These are phyloP conservation scores for Phycodurus eques DNA, from an alignment of 2,113 vertebrate genomes.

Conservation along the genomic window DNA sequence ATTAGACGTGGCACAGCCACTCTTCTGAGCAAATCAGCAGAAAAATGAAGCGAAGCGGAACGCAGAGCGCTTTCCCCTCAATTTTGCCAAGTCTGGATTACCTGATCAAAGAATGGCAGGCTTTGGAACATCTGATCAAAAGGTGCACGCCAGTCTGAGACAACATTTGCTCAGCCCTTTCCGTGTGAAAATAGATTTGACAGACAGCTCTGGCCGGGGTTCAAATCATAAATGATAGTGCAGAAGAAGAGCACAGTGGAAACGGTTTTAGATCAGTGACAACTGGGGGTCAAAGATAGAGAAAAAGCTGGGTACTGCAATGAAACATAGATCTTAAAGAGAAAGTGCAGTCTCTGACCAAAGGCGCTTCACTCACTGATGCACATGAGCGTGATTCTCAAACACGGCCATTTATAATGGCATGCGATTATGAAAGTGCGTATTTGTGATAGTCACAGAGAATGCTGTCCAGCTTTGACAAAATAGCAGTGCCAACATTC, in stretches of 20 bases:
- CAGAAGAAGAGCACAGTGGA: slow-evolving; percentile 17
- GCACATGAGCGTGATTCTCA: too few relatives aligned
- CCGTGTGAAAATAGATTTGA: slow-evolving; percentile 47
- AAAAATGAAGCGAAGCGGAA: slow-evolving; percentile 57
- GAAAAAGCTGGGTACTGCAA: slow-evolving; percentile 55
- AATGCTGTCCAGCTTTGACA: too few relatives aligned
- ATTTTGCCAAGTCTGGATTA: slow-evolving; percentile 63
- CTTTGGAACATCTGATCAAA: slow-evolving; percentile 62
- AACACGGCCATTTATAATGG: too few relatives aligned
- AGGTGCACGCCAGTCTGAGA: slow-evolving; percentile 54
- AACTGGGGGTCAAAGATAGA: slow-evolving; percentile 57
- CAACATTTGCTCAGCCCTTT: slow-evolving; percentile 49
- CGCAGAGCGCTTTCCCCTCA: slow-evolving; percentile 39
- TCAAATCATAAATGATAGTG: slow-evolving; percentile 39
- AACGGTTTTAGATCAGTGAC: slow-evolving; percentile 57
- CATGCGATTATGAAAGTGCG: too few relatives aligned
- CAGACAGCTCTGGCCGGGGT: slow-evolving; percentile 26
- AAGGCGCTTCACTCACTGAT: too few relatives aligned
- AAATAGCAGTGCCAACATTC: too few relatives aligned
- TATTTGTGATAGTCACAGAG: too few relatives aligned
- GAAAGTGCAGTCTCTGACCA: too few relatives aligned
- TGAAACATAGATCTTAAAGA: slow-evolving; percentile 40
- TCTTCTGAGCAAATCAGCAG: slow-evolving; percentile 67
- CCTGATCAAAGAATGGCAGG: slow-evolving; percentile 66
- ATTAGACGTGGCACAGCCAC: slow-evolving; percentile 67